phyloP scores from a whole-genome alignment of 1,140 invertebrate genomes.

The Cephus cinctus region DNA sequence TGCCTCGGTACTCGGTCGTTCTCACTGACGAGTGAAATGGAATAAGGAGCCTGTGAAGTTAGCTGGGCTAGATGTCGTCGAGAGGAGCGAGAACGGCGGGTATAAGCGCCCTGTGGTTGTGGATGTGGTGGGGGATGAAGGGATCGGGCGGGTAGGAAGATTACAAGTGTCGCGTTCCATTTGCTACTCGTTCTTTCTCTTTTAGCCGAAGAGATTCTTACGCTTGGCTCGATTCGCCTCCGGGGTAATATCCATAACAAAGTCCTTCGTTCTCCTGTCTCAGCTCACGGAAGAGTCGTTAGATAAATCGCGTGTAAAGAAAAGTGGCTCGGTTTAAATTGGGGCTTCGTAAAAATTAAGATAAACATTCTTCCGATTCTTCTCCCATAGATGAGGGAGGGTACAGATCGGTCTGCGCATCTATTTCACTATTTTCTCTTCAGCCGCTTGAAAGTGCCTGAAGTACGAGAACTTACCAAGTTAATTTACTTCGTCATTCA shows the following conservation, averaged over 20 bases:
- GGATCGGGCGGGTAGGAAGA: slow-evolving; percentile 24
- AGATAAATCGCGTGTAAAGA: slow-evolving; percentile 36
- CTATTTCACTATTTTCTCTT: too few species aligned
- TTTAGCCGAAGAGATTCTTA: slow-evolving; percentile 27
- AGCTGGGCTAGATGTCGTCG: too few species aligned
- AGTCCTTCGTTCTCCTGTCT: slow-evolving; percentile 16
- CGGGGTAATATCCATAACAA: slow-evolving; percentile 35
- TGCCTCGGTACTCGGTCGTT: too few species aligned
- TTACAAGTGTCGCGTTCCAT: slow-evolving; percentile 40
- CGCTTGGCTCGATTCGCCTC: slow-evolving; percentile 19
- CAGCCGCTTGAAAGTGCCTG: too few species aligned
- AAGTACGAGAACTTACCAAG: too few species aligned
- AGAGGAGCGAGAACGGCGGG: too few species aligned
- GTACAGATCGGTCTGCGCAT: too few species aligned
- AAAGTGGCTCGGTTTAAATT: slow-evolving; percentile 26
- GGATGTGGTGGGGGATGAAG: neutral
- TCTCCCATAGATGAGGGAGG: too few species aligned
- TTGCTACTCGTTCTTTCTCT: slow-evolving; percentile 19
- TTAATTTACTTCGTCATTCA: too few species aligned
- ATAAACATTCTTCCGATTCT: too few species aligned
- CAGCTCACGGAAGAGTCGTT: slow-evolving; percentile 14
- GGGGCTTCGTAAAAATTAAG: slow-evolving; percentile 21
- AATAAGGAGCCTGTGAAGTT: too few species aligned
- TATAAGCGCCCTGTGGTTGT: neutral
- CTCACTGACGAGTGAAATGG: too few species aligned